Conservation (phyloP, 2,888 invertebrate genomes). For the Panopea generosa region DNA sequence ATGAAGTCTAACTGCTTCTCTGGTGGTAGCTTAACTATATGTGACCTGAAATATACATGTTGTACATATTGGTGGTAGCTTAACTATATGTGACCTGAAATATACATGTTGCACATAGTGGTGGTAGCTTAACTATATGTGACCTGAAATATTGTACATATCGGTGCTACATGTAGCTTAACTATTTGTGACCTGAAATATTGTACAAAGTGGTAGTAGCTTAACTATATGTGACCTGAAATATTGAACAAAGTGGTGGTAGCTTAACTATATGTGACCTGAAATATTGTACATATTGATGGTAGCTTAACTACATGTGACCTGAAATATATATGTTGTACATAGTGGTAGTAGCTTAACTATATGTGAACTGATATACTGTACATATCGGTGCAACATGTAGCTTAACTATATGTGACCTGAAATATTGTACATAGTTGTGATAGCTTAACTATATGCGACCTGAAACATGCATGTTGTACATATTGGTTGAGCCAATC, state of each 20-base stretch:
- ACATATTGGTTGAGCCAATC: no score
- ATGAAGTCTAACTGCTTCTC: conserved; percentile 74
- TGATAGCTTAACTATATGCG: no score
- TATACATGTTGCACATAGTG: background rate
- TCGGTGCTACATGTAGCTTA: conserved; percentile 73
- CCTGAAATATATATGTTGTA: conserved; percentile 18
- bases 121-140: conserved; percentile 81
- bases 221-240: no score
- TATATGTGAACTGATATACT: conserved; percentile 75
- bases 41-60: conserved; percentile 62
- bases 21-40: conserved; percentile 81
- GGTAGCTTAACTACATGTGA: conserved; percentile 82
- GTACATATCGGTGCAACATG: conserved; percentile 48
- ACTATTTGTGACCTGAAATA: no score
- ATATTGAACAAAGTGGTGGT: no score
- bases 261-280: conserved; percentile 82
- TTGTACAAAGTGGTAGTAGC: no score
- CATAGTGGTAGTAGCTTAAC: conserved; percentile 73
- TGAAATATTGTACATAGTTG: conserved; percentile 12
- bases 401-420: conserved; percentile 82
- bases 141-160: conserved; percentile 56
- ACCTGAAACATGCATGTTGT: no score
- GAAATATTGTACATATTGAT: conserved; percentile 5
- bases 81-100: conserved; percentile 80
- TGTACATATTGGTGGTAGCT: conserved; percentile 63